Evolutionary conservation across 1,140 invertebrate genomes (phyloP).

Genomic region (Hypsibius dujardini): DNA sequence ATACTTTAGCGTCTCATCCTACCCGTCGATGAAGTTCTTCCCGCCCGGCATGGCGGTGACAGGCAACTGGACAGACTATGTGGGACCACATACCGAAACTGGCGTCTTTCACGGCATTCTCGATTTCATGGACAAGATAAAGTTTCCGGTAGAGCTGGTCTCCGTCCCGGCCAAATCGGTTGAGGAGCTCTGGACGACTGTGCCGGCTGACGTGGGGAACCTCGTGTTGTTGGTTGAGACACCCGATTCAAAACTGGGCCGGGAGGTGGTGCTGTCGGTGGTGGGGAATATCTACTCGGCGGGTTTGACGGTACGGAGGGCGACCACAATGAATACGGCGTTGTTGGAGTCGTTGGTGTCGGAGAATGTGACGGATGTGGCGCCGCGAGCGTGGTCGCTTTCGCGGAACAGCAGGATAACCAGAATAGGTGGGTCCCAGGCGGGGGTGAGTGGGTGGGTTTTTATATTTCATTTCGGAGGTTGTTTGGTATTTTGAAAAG

Average conservation of each 20-base stretch:
- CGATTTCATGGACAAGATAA: neutral
- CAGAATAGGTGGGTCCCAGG: too few species aligned
- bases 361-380: too few species aligned
- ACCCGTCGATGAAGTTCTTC: neutral
- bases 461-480: too few species aligned
- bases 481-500: too few species aligned
- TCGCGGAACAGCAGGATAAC: too few species aligned
- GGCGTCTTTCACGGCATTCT: neutral
- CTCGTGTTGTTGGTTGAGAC: neutral
- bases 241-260: neutral
- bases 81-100: neutral
- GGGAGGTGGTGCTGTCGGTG: neutral
- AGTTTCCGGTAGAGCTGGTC: neutral
- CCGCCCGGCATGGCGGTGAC: neutral
- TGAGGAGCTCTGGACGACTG: too few species aligned
- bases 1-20: neutral
- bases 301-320: neutral
- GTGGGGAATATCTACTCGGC: neutral
- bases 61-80: neutral
- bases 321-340: neutral
- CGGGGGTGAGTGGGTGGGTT: too few species aligned
- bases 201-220: too few species aligned
- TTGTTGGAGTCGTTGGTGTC: too few species aligned
- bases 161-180: too few species aligned
- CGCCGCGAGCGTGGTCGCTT: too few species aligned